Evolutionary conservation across 2,113 vertebrate genomes (phyloP), one percentile per base, ranked within the genome.

Genomic region (Cyanoramphus novaezelandiae): DNA sequence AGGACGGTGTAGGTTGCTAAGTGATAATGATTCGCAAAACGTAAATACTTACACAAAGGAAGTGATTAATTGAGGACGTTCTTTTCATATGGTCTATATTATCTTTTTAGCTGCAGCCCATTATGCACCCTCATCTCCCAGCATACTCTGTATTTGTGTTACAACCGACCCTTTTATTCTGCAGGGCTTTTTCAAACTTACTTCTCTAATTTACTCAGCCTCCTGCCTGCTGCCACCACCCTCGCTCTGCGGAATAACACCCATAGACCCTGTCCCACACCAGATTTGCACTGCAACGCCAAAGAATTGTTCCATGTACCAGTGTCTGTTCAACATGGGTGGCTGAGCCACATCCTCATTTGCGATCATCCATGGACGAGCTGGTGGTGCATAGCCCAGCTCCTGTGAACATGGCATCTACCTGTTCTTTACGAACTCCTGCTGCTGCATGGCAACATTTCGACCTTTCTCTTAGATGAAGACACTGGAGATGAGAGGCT

Each of bases 41-140:
- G 77, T 49, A 92, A 88, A 69, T 70, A 69, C 37, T 77, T 90
- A 67, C 23, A 83, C 17, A 75, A 92, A 88, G 71, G 68, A 88
- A 93, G 17, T 78, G 41, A 88, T 93, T 94, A 75, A 88, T 86
- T 88, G 90, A 92, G 82, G 79, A 78, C 39, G 83, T 96, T 95
- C 91, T 93, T 90, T 69, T 76, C 28, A 3, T 87, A 85, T 92
- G 83, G 52, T 14, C 55, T 79, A 25, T 62, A 17, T 69, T 69
- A 93, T 80, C 52, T 91, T 86, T 83, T 62, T 86, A 92, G 65
- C 47, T 91, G 77, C 59, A 95, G 39, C 35, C 47, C 29, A 75
- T 63, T 74, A 83, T 12, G 11, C 59, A 60, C 77, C 31, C 71
- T 84, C 86, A 89, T 95, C 86, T 96, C 77, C 78, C 33, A 44